Conservation (phyloP, 2,888 invertebrate species). For the Calliopum simillimum region DNA sequence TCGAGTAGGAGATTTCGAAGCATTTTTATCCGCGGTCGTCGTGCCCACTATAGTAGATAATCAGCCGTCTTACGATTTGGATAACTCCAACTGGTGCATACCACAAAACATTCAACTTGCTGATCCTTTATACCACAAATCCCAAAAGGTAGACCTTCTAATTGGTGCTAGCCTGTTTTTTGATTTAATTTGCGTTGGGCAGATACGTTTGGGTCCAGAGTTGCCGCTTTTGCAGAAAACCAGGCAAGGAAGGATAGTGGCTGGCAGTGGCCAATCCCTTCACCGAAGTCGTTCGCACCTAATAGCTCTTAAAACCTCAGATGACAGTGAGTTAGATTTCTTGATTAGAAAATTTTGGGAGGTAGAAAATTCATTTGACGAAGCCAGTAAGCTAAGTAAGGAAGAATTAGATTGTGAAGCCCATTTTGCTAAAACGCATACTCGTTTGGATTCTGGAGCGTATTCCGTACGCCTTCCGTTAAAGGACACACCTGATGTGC, state of each 20-base stretch:
- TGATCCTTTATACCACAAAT: slow-evolving; percentile 32
- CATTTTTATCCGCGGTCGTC: background rate
- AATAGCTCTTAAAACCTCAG: background rate
- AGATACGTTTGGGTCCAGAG: slow-evolving; percentile 29
- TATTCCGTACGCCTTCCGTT: slow-evolving; percentile 38
- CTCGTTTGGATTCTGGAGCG: slow-evolving; percentile 33
- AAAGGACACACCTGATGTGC: background rate
- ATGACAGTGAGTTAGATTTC: background rate
- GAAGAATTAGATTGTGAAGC: slow-evolving; percentile 41
- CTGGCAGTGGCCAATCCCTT: background rate
- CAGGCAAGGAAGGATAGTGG: slow-evolving; percentile 31
- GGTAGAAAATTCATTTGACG: slow-evolving; percentile 18
- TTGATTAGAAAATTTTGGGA: slow-evolving; percentile 33
- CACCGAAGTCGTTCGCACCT: too few relatives aligned
- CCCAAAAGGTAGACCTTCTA: slow-evolving; percentile 27
- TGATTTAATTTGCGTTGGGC: slow-evolving; percentile 34
- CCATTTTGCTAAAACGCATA: slow-evolving; percentile 34
- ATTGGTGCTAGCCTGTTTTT: slow-evolving; percentile 38
- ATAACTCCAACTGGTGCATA: background rate
- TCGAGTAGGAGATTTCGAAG: background rate
- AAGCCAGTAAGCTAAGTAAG: slow-evolving; percentile 1
- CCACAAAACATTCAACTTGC: slow-evolving; percentile 31
- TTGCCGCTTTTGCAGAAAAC: slow-evolving; percentile 38
- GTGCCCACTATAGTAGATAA: slow-evolving; percentile 12
- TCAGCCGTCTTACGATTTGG: background rate